Conservation (phyloP, 2,888 invertebrate species). For the Hemicrepidius hirtus region DNA sequence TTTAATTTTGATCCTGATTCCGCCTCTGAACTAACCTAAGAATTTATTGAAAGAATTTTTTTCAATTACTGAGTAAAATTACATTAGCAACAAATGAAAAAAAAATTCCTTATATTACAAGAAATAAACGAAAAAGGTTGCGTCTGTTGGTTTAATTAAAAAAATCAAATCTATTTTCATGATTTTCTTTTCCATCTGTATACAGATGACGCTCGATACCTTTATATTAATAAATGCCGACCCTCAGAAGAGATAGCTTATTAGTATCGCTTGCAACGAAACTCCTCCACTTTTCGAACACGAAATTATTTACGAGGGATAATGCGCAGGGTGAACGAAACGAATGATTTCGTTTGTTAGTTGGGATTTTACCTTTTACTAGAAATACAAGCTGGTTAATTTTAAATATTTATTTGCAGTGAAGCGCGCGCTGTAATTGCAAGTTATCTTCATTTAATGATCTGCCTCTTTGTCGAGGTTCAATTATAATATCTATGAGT, state of each 20-base stretch:
- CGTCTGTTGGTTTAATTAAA: conserved; percentile 40
- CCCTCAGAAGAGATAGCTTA: conserved; percentile 34
- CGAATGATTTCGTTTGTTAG: conserved; percentile 24
- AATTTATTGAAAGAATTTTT: no score
- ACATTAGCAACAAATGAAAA: no score
- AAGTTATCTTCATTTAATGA: conserved; percentile 30
- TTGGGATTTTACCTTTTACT: conserved; percentile 15
- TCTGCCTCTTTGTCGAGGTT: conserved; percentile 24
- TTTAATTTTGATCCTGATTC: no score
- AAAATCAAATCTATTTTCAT: conserved; percentile 39
- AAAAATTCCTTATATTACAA: not conserved
- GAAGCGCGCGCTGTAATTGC: conserved; percentile 18
- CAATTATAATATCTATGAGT: conserved; percentile 2
- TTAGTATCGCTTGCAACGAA: conserved; percentile 29
- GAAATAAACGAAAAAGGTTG: not conserved
- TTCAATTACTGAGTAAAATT: no score
- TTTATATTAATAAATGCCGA: conserved; percentile 40
- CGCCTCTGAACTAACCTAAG: no score
- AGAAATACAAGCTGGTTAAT: conserved; percentile 25
- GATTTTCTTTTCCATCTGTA: conserved; percentile 13
- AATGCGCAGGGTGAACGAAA: conserved; percentile 17
- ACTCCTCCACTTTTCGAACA: conserved; percentile 12
- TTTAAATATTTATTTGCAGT: conserved; percentile 23
- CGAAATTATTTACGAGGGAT: conserved; percentile 32
- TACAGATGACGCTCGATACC: conserved; percentile 44